Base-by-base conservation (phyloP, 1,140 invertebrate species). In the Ladona fulva region DNA sequence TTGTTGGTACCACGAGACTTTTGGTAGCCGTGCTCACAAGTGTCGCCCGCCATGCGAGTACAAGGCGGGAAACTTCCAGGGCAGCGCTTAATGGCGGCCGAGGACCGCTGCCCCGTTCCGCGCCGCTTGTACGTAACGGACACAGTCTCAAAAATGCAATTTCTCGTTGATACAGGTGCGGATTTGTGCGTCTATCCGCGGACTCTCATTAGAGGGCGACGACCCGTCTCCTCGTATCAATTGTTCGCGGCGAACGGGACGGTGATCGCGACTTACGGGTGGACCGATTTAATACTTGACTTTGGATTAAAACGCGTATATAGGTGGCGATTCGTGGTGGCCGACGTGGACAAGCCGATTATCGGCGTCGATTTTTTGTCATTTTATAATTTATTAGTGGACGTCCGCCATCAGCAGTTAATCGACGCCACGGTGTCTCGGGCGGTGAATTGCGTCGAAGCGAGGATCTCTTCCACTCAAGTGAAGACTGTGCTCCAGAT, bases 281-380 rank as follows among this genome's bases (percentile, higher is more conserved):
- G 29, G 3, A 78, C 78, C 24, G 14, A 74, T 7, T 44, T 86
- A 0, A 77, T 78, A 3, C 76, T 86, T 0, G 79, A 84, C 77
- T 77, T 85, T 1, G 82, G 84, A 0, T 79, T 86, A 25, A 77
- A 83, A 25, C 80, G 84, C 42, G 77, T 78, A 7, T 83, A 85
- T 52, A 29, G n/a, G 14, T 87, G 85, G 85, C 78, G 75, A 0
- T 87, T 87, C 77, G 81, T 83, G 3, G 78, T 87, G 0, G 85
- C 85, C 0, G 83, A 86, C 75, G 82, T 87, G 6, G 74, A 80
- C 0, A 80, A 78, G 25, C 83, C 84, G 1, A 85, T 85, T 16
- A 82, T 87, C 6, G 85, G 86, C 10, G 83, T 84, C 0, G 85
- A 87, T 80, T 85, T 87, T 44, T n/a, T n/a, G n/a, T n/a, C n/a